A percentile compares a stretch with the other conserved stretches of the same genome.
These are phyloP conservation scores for Bombyx mandarina DNA, from an alignment of 1,140 invertebrate species.

Conservation along the genomic window DNA sequence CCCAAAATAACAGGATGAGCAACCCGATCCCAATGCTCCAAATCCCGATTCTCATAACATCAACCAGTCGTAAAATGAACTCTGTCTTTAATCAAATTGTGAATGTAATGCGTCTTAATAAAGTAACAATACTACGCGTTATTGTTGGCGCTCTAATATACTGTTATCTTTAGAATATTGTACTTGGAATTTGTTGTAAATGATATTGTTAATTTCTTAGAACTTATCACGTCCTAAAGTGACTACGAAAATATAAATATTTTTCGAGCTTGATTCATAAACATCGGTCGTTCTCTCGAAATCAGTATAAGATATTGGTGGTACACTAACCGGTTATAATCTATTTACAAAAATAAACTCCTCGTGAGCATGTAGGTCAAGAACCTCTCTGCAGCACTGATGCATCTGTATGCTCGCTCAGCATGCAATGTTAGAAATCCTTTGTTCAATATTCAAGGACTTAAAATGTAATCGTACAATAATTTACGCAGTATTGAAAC, in stretches of 20 bases:
- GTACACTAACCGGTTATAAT: slow-evolving; percentile 12
- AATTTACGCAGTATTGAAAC: background rate
- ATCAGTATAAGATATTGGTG: background rate
- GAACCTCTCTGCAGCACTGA: slow-evolving; percentile 23
- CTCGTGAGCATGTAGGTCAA: slow-evolving; percentile 36
- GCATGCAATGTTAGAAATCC: slow-evolving; percentile 15
- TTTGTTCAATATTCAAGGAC: slow-evolving; percentile 13
- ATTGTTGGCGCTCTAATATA: no score
- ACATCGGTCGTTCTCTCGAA: no score
- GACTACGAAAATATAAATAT: no score
- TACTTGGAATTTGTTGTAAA: no score
- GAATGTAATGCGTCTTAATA: no score
- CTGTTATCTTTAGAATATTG: no score
- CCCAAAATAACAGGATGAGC: slow-evolving; percentile 18
- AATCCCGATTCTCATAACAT: slow-evolving; percentile 5
- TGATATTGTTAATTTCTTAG: no score
- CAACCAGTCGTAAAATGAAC: no score
- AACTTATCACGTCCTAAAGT: no score
- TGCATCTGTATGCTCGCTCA: slow-evolving; percentile 23
- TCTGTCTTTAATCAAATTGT: no score
- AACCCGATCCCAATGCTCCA: slow-evolving; percentile 17
- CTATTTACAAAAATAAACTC: slow-evolving; percentile 20
- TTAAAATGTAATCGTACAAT: background rate
- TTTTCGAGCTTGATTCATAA: no score
- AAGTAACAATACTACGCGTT: no score